Conservation (phyloP, 2,888 invertebrate genomes). For the Eledone cirrhosa region DNA sequence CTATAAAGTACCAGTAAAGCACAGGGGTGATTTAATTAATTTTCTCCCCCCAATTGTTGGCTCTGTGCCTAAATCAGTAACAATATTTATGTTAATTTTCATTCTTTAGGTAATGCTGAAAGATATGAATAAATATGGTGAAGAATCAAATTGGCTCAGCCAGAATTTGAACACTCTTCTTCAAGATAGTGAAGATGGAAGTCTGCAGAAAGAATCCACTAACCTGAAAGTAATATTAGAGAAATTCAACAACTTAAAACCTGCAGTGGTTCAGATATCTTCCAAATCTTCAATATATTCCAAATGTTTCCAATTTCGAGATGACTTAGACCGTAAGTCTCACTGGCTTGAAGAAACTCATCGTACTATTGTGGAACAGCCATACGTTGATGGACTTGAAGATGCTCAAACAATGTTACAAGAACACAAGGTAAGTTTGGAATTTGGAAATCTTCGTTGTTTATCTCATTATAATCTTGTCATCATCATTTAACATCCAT, state of each 20-base stretch:
- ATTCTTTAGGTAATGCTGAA: slow-evolving; percentile 52
- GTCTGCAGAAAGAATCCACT: slow-evolving; percentile 82
- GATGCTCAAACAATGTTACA: slow-evolving; percentile 57
- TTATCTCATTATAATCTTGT: too few relatives aligned
- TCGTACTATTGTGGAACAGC: slow-evolving; percentile 54
- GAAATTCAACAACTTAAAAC: slow-evolving; percentile 80
- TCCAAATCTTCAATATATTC: slow-evolving; percentile 91
- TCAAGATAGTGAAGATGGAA: slow-evolving; percentile 83
- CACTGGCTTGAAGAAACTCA: slow-evolving; percentile 68
- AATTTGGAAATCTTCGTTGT: not conserved
- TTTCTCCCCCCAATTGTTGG: too few relatives aligned
- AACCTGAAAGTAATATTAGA: slow-evolving; percentile 78
- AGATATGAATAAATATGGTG: slow-evolving; percentile 65
- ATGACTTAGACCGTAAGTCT: slow-evolving; percentile 87
- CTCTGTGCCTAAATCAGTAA: too few relatives aligned
- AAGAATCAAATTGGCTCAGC: slow-evolving; percentile 95
- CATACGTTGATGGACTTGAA: slow-evolving; percentile 57
- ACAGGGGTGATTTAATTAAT: too few relatives aligned
- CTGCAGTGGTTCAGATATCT: slow-evolving; percentile 91
- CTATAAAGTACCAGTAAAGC: too few relatives aligned
- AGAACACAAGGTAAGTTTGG: slow-evolving; percentile 57
- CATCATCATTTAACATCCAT: too few relatives aligned
- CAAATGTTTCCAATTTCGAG: slow-evolving; percentile 89
- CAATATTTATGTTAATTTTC: not conserved
- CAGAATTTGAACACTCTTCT: slow-evolving; percentile 88